phyloP scores from a whole-genome alignment of 2,797 vertebrate genomes.

The Cryptoblepharus egeriae region DNA sequence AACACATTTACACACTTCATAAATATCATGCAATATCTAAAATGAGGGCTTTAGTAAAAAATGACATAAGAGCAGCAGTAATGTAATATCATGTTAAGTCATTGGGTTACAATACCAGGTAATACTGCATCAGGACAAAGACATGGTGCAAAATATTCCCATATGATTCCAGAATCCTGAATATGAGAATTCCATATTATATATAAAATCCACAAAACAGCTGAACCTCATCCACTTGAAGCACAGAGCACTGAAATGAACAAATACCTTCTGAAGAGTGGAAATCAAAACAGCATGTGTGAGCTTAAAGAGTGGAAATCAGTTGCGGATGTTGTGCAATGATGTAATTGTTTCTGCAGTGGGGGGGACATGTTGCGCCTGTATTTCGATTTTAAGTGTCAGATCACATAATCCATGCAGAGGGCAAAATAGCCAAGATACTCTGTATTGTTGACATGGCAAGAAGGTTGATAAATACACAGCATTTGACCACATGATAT shows the following conservation, averaged over 20 bases:
- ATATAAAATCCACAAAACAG: constrained; percentile 79
- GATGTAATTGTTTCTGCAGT: constrained; percentile 72
- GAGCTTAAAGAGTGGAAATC: constrained; percentile 76
- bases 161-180: constrained; percentile 76
- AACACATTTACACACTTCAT: constrained; percentile 60
- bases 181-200: constrained; percentile 79
- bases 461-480: constrained; percentile 51
- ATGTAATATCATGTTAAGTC: constrained; percentile 82
- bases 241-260: constrained; percentile 73
- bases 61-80: constrained; percentile 76
- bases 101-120: constrained; percentile 72
- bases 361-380: constrained; percentile 55
- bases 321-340: constrained; percentile 53
- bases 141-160: constrained; percentile 80
- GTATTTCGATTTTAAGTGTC: constrained; percentile 68
- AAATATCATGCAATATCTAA: constrained; percentile 65
- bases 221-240: constrained; percentile 73
- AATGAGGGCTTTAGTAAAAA: constrained; percentile 62
- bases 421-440: constrained; percentile 55
- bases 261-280: constrained; percentile 77
- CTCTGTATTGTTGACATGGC: constrained; percentile 52
- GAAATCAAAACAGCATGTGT: constrained; percentile 80
- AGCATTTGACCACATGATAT: not conserved
- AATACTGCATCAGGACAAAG: constrained; percentile 72
- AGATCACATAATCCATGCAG: constrained; percentile 49